A percentile compares a stretch with the other conserved stretches of the same genome.
These are phyloP conservation scores for Anas georgica DNA, from an alignment of 2,797 vertebrate species.

Conservation along the genomic window DNA sequence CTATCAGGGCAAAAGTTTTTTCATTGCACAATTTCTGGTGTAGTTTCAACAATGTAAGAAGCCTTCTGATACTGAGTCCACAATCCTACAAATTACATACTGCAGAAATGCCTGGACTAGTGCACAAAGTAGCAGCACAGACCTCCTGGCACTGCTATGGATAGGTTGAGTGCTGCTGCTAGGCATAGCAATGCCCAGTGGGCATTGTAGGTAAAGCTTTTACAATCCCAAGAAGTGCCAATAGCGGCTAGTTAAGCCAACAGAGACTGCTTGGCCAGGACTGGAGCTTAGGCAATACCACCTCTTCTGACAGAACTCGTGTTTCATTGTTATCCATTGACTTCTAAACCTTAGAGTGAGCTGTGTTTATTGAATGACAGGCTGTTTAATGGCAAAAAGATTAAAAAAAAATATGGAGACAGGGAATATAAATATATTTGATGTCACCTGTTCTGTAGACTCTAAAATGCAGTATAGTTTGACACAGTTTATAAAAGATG, in stretches of 20 bases:
- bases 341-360: background rate
- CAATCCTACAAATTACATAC: background rate
- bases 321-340: background rate
- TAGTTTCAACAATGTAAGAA: background rate
- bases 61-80: background rate
- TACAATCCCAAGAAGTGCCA: background rate
- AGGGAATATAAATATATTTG: background rate
- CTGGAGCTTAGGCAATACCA: background rate
- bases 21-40: background rate
- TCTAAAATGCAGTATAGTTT: background rate
- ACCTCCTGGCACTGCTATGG: background rate
- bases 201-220: background rate
- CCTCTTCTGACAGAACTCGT: background rate
- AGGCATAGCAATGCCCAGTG: background rate
- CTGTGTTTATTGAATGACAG: background rate
- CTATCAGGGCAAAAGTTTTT: background rate
- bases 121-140: background rate
- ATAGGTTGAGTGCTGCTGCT: background rate
- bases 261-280: rapidly evolving
- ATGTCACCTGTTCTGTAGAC: background rate
- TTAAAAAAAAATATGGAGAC: background rate
- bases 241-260: background rate
- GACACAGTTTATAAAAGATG: background rate
- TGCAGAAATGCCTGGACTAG: background rate
- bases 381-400: background rate